Conservation (phyloP, 2,113 vertebrate genomes). For the Sylvia atricapilla region DNA sequence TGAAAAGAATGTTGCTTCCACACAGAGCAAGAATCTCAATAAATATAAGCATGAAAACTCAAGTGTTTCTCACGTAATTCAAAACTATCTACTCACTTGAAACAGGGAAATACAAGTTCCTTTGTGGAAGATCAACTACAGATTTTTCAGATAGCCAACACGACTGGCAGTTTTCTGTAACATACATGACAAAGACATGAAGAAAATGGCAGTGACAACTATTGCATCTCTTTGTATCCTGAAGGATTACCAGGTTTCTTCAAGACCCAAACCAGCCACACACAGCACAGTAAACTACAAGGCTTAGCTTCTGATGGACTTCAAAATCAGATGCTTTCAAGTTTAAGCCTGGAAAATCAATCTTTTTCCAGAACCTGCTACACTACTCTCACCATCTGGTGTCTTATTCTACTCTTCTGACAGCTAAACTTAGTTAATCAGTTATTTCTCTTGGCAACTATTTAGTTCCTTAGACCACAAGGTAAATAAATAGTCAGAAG, state of each 20-base stretch:
- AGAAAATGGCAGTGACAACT: neutral
- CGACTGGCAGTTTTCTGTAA: neutral
- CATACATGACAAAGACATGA: neutral
- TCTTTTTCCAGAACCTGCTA: neutral
- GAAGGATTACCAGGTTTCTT: neutral
- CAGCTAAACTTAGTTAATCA: neutral
- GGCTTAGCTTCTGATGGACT: neutral
- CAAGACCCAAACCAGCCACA: neutral
- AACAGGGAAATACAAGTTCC: neutral
- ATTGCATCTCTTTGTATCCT: rapidly evolving
- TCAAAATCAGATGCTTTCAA: neutral
- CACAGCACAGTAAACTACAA: neutral
- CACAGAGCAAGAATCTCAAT: neutral
- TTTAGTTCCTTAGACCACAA: neutral
- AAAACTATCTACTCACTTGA: neutral
- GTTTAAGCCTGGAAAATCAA: neutral
- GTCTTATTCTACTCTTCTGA: neutral
- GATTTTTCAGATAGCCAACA: neutral
- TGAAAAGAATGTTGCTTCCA: neutral
- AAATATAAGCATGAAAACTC: neutral
- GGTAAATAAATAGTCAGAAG: neutral
- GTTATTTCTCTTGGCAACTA: neutral
- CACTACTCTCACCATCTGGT: neutral
- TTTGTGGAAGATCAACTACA: neutral
- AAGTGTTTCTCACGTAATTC: neutral